Evolutionary conservation across 2,888 invertebrate species (phyloP).

Genomic region (Eristalinus aeneus): DNA sequence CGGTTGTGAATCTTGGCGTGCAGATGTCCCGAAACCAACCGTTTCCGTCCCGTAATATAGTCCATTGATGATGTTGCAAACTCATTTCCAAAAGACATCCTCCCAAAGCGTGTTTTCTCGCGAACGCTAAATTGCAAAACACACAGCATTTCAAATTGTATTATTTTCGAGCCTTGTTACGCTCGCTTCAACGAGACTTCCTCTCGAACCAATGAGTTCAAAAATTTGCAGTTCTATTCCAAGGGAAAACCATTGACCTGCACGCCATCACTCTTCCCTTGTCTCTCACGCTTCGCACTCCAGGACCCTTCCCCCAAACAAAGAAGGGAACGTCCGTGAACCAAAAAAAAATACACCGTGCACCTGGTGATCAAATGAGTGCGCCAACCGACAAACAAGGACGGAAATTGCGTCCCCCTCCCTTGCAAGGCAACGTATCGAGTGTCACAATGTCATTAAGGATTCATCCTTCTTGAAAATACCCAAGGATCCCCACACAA

Average conservation of each 20-base stretch:
- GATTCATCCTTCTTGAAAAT: neutral
- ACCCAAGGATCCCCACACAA: neutral
- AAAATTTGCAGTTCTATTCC: neutral
- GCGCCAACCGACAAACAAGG: constrained; percentile 20
- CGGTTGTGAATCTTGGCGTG: neutral
- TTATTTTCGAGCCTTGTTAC: neutral
- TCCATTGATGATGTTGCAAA: neutral
- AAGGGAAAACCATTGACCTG: neutral
- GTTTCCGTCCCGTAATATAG: neutral
- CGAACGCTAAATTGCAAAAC: neutral
- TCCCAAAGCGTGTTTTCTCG: neutral
- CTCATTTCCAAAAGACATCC: too few relatives aligned
- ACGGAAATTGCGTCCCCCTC: constrained; percentile 1
- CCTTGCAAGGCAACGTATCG: constrained; percentile 22
- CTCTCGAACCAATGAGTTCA: neutral
- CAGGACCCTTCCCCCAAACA: neutral
- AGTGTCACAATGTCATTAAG: constrained; percentile 26
- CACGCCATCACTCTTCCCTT: neutral
- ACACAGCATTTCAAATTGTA: too few relatives aligned
- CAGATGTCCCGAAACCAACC: neutral
- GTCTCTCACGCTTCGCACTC: neutral
- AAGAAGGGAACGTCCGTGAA: neutral
- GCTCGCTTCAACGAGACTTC: neutral
- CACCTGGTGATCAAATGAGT: constrained; percentile 37
- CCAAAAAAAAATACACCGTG: constrained; percentile 6